Conservation (phyloP, 2,888 invertebrate species). For the Caenorhabditis sp. region DNA sequence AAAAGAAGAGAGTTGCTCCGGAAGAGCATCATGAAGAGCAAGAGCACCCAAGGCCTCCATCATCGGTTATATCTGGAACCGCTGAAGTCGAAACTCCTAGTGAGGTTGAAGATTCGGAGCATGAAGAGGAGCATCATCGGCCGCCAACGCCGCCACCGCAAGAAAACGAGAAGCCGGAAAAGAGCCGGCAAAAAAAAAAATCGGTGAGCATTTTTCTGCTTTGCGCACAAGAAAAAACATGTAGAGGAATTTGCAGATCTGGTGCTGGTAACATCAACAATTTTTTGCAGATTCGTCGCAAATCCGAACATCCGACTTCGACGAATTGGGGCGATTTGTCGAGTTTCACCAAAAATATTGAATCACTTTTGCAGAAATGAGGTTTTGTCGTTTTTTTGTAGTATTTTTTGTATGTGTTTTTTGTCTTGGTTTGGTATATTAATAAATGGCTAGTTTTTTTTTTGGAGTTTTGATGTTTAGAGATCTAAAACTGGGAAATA, state of each 20-base stretch:
- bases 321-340: conserved; percentile 47
- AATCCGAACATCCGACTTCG: conserved; percentile 9
- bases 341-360: conserved; percentile 50
- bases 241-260: not conserved
- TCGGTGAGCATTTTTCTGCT: conserved; percentile 15
- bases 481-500: no score
- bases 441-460: not conserved
- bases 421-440: not conserved
- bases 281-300: not conserved
- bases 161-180: conserved; percentile 7
- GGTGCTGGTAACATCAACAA: conserved; percentile 2
- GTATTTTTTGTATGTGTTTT: not conserved
- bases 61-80: conserved; percentile 5
- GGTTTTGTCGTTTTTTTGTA: not conserved
- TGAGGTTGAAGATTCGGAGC: conserved; percentile 33
- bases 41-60: conserved; percentile 7
- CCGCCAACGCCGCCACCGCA: conserved; percentile 3
- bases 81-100: conserved; percentile 30
- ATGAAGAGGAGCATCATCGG: conserved; percentile 15
- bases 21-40: conserved; percentile 1
- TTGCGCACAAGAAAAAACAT: not conserved
- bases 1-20: conserved; percentile 7
- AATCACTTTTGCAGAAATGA: conserved; percentile 28
- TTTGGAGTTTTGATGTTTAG: not conserved
- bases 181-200: no score